Percentiles rank a stretch among this genome's conserved stretches.
These are phyloP conservation scores for Oriolus oriolus DNA, from an alignment of 2,113 vertebrate genomes.

Conservation along the genomic window DNA sequence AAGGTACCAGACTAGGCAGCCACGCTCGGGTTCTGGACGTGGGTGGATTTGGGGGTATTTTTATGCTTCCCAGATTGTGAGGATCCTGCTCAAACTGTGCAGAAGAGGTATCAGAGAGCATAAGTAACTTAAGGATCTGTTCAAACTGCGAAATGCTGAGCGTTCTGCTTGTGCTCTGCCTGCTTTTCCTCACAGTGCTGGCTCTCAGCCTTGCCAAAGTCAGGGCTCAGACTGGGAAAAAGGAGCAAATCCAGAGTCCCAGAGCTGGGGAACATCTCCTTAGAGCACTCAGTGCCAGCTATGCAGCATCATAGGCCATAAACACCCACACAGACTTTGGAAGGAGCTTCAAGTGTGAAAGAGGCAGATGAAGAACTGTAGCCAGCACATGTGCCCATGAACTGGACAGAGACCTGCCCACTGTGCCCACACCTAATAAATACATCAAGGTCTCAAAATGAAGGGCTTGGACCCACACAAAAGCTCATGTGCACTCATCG, in stretches of 20 bases:
- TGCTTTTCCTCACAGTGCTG: neutral
- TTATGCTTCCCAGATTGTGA: neutral
- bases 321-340: neutral
- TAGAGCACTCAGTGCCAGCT: neutral
- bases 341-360: neutral
- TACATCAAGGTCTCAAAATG: neutral
- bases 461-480: neutral
- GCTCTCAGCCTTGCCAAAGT: neutral
- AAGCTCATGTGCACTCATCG: neutral
- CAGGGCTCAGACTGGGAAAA: neutral
- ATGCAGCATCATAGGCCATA: neutral
- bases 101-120: neutral
- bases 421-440: neutral
- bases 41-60: neutral
- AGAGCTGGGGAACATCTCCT: neutral
- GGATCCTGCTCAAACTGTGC: neutral
- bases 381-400: neutral
- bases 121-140: neutral
- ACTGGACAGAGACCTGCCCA: neutral
- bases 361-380: neutral
- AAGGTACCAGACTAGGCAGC: neutral
- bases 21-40: accelerated
- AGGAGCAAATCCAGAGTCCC: neutral
- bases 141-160: neutral
- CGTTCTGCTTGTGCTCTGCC: neutral